Conservation (phyloP, 23 tunicate species). For the Ciona savignyi region DNA sequence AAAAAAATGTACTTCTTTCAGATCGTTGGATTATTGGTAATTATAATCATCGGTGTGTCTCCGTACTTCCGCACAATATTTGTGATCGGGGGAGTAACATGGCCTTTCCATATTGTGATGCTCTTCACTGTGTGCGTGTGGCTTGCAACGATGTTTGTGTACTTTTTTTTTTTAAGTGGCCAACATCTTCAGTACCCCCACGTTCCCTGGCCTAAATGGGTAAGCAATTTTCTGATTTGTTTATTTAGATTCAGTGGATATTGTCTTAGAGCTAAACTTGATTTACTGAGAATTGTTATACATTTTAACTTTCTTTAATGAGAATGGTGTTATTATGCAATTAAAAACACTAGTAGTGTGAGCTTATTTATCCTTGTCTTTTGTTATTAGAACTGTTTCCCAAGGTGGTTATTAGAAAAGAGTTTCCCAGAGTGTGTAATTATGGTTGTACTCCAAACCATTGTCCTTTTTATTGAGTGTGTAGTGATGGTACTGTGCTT, state of each 20-base stretch:
- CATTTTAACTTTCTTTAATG: too few relatives aligned
- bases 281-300: too few relatives aligned
- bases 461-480: too few relatives aligned
- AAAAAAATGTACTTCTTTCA: too few relatives aligned
- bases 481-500: too few relatives aligned
- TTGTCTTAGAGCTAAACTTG: too few relatives aligned
- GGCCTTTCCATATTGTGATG: constrained; percentile 99
- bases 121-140: constrained; percentile 39
- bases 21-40: constrained; percentile 29
- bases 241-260: too few relatives aligned
- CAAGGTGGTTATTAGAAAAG: neutral
- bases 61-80: constrained; percentile 83
- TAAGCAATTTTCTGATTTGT: too few relatives aligned
- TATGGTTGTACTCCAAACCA: too few relatives aligned
- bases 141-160: constrained; percentile 53
- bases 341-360: neutral
- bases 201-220: constrained; percentile 87
- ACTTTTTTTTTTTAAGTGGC: constrained; percentile 66
- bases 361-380: neutral
- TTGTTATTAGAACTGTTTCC: neutral
- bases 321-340: too few relatives aligned
- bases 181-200: constrained; percentile 68
- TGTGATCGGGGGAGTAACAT: constrained; percentile 67
- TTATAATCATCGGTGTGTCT: constrained; percentile 69
- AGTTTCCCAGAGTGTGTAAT: too few relatives aligned